Evolutionary conservation across 2,113 vertebrate species (phyloP), one percentile per base, ranked within the genome.

Genomic region (Silurus asotus): DNA sequence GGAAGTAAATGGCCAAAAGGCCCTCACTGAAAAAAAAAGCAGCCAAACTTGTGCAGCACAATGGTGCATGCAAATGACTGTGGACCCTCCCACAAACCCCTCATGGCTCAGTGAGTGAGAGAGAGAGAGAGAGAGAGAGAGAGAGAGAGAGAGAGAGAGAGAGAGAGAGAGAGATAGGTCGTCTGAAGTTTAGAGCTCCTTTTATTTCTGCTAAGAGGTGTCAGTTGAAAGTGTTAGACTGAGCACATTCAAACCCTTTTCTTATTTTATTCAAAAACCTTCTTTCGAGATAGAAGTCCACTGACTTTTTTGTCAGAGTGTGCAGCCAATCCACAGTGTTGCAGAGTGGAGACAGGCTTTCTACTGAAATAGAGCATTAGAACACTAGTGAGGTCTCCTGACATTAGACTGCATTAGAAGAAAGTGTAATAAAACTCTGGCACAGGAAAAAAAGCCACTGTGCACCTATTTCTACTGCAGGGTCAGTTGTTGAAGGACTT

Each of bases 1-100:
- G 95, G 95, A 95, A 95, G 95, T 95, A 95, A 95, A 95, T 95
- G 95, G 94, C 92, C 93, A 89, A 94, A 94, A 95, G 94, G 93
- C 93, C 93, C 92, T 91, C 93, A 94, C 93, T 89, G 87, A 77
- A 77, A 77, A 75, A 90, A 94, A 90, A 95, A 95, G 93, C 94
- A 95, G 94, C 95, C 94, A 95, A 96, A 95, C 95, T 96, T 95
- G 93, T 92, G 92, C 92, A 92, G 94, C 91, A 96, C 95, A 96
- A 96, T 95, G 91, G 95, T 69, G 90, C 93, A 96, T 96, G 95
- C 95, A 95, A 96, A 95, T 96, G 91, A 93, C 87, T 88, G 89
- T 92, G 86, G 74, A 58, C 28, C 77, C 74, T 55, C 91, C 91
- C 92, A 90, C 9, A 92, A 87, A 67, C 91, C 91, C 89, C 92